Percentiles rank a stretch among this genome's conserved stretches.
Evolutionary conservation across 2,797 vertebrate species (phyloP).

Genomic region (Taeniopygia guttata): DNA sequence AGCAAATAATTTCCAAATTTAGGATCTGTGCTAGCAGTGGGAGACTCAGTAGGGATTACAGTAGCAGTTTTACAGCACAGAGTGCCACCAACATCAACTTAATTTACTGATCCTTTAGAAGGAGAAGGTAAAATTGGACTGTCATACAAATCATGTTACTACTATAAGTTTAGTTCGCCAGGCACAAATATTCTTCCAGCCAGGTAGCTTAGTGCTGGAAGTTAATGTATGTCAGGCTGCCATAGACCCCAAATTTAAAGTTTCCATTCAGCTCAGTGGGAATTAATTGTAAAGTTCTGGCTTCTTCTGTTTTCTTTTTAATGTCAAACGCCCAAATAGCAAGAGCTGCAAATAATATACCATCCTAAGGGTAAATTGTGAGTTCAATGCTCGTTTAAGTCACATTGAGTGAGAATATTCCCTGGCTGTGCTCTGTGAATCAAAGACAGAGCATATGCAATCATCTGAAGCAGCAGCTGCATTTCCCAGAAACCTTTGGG

Average conservation of each 20-base stretch:
- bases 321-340: conserved; percentile 32
- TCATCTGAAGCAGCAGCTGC: conserved; percentile 37
- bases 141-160: conserved; percentile 47
- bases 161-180: conserved; percentile 37
- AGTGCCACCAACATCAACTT: conserved; percentile 10
- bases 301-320: conserved; percentile 51
- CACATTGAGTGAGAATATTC: conserved; percentile 55
- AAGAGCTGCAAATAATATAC: conserved; percentile 58
- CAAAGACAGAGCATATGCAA: conserved; percentile 50
- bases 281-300: conserved; percentile 58
- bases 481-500: conserved; percentile 61
- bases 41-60: conserved; percentile 17
- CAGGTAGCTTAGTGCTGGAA: conserved; percentile 26
- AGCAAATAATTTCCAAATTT: conserved; percentile 46
- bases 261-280: conserved; percentile 52
- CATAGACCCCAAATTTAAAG: conserved; percentile 26
- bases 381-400: conserved; percentile 61
- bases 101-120: conserved; percentile 46
- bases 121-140: conserved; percentile 9
- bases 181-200: conserved; percentile 26
- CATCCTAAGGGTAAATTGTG: conserved; percentile 64
- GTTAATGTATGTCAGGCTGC: conserved; percentile 26
- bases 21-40: conserved; percentile 21
- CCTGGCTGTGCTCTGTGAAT: conserved; percentile 53
- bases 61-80: conserved; percentile 14